phyloP scores from a whole-genome alignment of 2,888 invertebrate species.

The Erannis defoliaria region DNA sequence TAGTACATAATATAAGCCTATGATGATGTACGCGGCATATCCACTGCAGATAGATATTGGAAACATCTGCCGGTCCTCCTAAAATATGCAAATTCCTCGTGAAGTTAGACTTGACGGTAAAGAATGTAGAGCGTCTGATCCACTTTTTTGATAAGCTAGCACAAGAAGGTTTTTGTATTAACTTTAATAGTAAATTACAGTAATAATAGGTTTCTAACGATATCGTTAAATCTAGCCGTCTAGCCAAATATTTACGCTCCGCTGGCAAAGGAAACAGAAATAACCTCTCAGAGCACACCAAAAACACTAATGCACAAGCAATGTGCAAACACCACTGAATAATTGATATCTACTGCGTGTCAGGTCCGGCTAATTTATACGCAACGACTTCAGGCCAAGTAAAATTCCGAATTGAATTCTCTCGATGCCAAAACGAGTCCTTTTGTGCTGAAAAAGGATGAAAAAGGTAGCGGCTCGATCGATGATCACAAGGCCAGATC shows the following conservation, averaged over 20 bases:
- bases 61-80: conserved; percentile 29
- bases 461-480: conserved; percentile 16
- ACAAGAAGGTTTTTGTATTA: neutral
- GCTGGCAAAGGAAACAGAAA: conserved; percentile 26
- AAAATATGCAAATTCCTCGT: conserved; percentile 32
- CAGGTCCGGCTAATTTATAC: conserved; percentile 35
- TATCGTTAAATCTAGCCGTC: conserved; percentile 1
- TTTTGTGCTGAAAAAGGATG: conserved; percentile 20
- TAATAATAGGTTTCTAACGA: neutral
- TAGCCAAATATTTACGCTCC: conserved; percentile 6
- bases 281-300: conserved; percentile 2
- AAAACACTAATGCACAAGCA: conserved; percentile 25
- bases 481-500: conserved; percentile 13
- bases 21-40: conserved; percentile 23
- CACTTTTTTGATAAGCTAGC: neutral
- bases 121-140: neutral
- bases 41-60: conserved; percentile 42
- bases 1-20: no score
- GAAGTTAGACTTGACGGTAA: neutral
- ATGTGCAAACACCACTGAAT: conserved; percentile 33
- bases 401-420: conserved; percentile 40
- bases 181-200: neutral
- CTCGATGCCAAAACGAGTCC: conserved; percentile 34
- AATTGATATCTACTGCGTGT: neutral
- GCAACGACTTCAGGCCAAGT: conserved; percentile 37